phyloP scores from a whole-genome alignment of 2,113 vertebrate genomes.

The Nesoenas mayeri region DNA sequence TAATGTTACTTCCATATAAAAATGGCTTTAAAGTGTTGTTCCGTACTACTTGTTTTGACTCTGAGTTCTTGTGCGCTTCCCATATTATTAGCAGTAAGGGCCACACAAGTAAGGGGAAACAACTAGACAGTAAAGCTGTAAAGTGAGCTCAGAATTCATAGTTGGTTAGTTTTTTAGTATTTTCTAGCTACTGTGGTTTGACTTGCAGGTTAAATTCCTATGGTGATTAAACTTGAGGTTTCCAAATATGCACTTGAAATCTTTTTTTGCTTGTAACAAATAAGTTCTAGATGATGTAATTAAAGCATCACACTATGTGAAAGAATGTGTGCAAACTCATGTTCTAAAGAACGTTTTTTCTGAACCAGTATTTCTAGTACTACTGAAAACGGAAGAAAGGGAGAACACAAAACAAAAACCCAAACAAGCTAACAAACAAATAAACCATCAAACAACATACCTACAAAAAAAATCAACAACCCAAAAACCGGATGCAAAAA shows the following conservation, averaged over 20 bases:
- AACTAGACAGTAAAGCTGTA: neutral
- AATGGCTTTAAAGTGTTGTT: neutral
- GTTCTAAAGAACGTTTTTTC: neutral
- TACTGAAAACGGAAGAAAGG: neutral
- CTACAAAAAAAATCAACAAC: neutral
- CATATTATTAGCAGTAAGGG: neutral
- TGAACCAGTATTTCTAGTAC: neutral
- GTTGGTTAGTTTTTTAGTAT: neutral
- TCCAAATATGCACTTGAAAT: neutral
- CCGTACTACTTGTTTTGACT: neutral
- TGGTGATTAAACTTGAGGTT: neutral
- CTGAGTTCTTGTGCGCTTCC: neutral
- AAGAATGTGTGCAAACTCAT: neutral
- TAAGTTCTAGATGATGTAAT: neutral
- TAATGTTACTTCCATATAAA: neutral
- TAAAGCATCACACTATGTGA: neutral
- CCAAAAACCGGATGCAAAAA: fast-evolving
- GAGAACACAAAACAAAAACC: fast-evolving
- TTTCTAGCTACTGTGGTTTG: neutral
- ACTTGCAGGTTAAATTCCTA: neutral
- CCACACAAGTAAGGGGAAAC: neutral
- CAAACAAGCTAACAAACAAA: too few relatives aligned
- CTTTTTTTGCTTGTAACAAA: neutral
- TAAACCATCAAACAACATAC: too few relatives aligned
- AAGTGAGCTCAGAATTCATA: neutral